A percentile compares a stretch with the other conserved stretches of the same genome.
Evolutionary conservation across 2,797 vertebrate genomes (phyloP).

Genomic region (Sebastes iracundus): DNA sequence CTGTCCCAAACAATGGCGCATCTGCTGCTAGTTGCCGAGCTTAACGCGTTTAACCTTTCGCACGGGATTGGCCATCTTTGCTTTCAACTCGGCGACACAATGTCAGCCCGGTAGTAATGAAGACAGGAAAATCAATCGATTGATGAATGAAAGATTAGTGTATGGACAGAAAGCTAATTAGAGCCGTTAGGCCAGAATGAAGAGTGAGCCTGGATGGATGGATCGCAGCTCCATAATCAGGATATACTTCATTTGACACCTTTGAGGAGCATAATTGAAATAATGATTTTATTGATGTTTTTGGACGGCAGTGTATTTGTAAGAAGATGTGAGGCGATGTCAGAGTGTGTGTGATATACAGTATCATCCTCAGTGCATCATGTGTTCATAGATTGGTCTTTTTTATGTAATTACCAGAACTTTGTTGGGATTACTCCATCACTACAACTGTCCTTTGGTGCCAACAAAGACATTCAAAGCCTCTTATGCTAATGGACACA

Average conservation of each 20-base stretch:
- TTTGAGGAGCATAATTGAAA: conserved; percentile 65
- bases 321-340: conserved; percentile 23
- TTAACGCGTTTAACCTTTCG: conserved; percentile 81
- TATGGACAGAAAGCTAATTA: conserved; percentile 81
- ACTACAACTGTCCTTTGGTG: conserved; percentile 40
- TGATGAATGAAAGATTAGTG: conserved; percentile 83
- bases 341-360: not conserved
- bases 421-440: conserved; percentile 36
- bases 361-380: not conserved
- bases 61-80: conserved; percentile 53
- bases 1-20: conserved; percentile 43
- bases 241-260: conserved; percentile 75
- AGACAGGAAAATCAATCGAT: conserved; percentile 82
- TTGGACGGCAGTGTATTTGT: conserved; percentile 44
- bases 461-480: conserved; percentile 61
- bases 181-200: conserved; percentile 68
- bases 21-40: conserved; percentile 44
- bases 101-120: conserved; percentile 71
- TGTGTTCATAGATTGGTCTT: not conserved
- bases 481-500: conserved; percentile 56
- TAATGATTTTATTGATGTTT: conserved; percentile 69
- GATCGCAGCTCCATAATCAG: conserved; percentile 65
- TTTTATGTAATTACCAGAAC: conserved; percentile 22
- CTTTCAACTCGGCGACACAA: conserved; percentile 59
- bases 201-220: conserved; percentile 71